Conservation (phyloP, 2,797 vertebrate genomes). For the Arvicola amphibius region DNA sequence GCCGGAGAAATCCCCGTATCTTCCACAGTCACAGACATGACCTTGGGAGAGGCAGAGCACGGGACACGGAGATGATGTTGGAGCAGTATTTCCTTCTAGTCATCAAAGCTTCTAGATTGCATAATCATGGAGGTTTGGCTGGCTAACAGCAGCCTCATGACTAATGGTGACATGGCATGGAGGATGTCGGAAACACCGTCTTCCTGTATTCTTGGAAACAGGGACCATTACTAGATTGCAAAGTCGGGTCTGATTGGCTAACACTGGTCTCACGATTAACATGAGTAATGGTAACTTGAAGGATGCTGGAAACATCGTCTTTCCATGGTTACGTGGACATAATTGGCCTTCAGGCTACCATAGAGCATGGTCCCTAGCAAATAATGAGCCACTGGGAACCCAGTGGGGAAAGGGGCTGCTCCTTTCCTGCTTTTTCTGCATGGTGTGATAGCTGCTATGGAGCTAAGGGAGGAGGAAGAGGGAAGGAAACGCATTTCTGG, state of each 20-base stretch:
- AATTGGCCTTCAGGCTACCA: neutral
- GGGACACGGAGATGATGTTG: neutral
- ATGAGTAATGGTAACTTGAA: neutral
- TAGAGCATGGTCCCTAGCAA: neutral
- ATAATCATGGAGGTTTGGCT: neutral
- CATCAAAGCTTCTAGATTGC: neutral
- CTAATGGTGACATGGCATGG: neutral
- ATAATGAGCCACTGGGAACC: neutral
- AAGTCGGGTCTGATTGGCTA: neutral
- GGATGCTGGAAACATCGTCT: neutral
- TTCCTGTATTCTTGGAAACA: neutral
- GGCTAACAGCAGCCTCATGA: neutral
- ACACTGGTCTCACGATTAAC: neutral
- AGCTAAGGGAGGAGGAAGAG: neutral
- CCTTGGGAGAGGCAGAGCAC: neutral
- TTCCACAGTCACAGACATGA: neutral
- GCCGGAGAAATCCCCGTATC: neutral
- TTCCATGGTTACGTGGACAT: neutral
- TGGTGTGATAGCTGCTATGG: neutral
- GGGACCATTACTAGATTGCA: neutral
- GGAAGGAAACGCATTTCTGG: neutral
- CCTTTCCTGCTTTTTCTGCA: neutral
- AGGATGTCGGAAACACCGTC: neutral
- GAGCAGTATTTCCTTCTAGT: neutral
- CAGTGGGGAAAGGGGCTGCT: neutral